These are phyloP conservation scores for Burhinus oedicnemus DNA, from an alignment of 2,113 vertebrate species.

Conservation along the genomic window DNA sequence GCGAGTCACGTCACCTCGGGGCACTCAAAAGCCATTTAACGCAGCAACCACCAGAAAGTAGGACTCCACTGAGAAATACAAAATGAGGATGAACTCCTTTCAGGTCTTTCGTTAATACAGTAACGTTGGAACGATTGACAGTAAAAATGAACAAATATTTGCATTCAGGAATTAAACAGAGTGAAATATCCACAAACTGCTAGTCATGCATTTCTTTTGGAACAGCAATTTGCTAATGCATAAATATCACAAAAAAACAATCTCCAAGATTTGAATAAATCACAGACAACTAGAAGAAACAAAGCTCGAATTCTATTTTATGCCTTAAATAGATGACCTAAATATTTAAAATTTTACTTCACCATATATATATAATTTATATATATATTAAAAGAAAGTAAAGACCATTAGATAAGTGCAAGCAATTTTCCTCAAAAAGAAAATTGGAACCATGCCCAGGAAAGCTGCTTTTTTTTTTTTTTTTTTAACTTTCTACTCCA, in stretches of 20 bases:
- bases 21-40: constrained; percentile 23
- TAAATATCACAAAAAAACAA: constrained; percentile 74
- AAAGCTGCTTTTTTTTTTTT: constrained; percentile 41
- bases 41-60: constrained; percentile 16
- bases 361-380: constrained; percentile 72
- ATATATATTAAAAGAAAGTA: constrained; percentile 66
- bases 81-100: constrained; percentile 45
- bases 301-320: constrained; percentile 62
- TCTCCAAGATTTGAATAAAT: constrained; percentile 55
- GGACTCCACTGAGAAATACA: constrained; percentile 49
- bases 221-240: constrained; percentile 62
- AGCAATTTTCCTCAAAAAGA: constrained; percentile 72
- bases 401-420: constrained; percentile 70
- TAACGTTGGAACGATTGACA: constrained; percentile 62
- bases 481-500: not conserved
- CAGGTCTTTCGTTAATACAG: constrained; percentile 71
- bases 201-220: constrained; percentile 72
- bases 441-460: constrained; percentile 71
- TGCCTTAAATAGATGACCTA: constrained; percentile 78
- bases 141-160: constrained; percentile 62
- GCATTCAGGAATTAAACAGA: constrained; percentile 57
- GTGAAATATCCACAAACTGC: constrained; percentile 64
- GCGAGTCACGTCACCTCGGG: not conserved
- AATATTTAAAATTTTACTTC: constrained; percentile 72
- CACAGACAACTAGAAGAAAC: constrained; percentile 70